These are phyloP conservation scores for Caligus rogercresseyi DNA, from an alignment of 1,140 invertebrate genomes.

Conservation along the genomic window DNA sequence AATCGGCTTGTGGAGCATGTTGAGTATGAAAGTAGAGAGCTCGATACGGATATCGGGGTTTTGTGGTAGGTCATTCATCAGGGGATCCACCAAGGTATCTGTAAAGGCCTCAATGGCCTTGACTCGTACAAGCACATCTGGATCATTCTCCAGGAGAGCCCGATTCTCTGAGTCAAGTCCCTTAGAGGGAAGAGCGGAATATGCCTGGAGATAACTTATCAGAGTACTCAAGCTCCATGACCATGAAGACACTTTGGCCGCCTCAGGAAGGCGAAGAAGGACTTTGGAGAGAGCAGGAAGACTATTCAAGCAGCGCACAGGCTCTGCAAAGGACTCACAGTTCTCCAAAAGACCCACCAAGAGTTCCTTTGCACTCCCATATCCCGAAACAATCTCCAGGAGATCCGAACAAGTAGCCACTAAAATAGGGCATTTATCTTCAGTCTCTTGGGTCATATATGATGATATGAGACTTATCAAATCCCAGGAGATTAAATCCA, in stretches of 20 bases:
- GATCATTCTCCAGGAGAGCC: background rate
- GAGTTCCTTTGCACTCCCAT: background rate
- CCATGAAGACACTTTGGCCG: background rate
- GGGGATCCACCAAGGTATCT: background rate
- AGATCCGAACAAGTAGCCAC: background rate
- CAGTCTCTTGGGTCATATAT: background rate
- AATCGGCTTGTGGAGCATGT: background rate
- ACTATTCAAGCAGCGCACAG: background rate
- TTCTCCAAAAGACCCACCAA: background rate
- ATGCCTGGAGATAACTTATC: background rate
- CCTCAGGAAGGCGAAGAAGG: background rate
- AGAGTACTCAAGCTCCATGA: background rate
- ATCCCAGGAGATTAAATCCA: background rate
- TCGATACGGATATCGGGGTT: background rate
- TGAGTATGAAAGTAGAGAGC: background rate
- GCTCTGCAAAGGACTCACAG: background rate
- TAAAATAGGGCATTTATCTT: background rate
- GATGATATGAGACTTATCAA: background rate
- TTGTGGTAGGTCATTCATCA: background rate
- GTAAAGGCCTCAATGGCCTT: background rate
- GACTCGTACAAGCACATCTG: background rate
- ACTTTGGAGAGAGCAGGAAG: background rate
- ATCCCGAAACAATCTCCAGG: background rate
- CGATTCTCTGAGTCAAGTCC: background rate
- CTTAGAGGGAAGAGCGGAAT: background rate